Base-by-base conservation (phyloP, 2,113 vertebrate species). In the Nanger granti region DNA sequence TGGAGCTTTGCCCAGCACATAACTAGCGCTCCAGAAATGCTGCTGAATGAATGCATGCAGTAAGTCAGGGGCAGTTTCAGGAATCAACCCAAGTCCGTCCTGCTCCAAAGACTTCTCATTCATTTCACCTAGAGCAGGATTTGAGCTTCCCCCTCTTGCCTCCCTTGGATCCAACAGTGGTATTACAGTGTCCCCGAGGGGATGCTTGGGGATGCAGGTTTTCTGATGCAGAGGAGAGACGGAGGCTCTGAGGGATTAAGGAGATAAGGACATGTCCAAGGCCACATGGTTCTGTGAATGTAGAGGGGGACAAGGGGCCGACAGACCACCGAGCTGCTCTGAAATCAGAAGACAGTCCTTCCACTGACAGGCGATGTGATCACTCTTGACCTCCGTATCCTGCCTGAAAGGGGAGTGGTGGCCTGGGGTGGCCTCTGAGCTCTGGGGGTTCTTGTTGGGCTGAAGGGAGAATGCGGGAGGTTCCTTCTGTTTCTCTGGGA, bases 371-470 rank as follows among this genome's bases (percentile, higher is more conserved):
- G 44, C 2, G 2, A 18, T 57, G 82, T 20, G 14, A 49, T 3
- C 4, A 0, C 12, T 20, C 12, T 12, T 3, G 31, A 10, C 31
- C 41, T 83, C 44, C 0, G 0, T 10, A 6, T 37, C 76, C 66
- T 34, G n/a, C 62, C 55, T 22, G 8, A 3, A 80, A 83, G 49
- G 62, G 37, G 4, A 12, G 2, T n/a, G 24, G 29, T 55, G 96
- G 84, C n/a, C 54, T 3, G 4, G 49, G 4, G 55, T 13, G 87
- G 52, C 14, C 57, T 24, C 88, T 10, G 34, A 37, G 47, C 60
- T 5, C 90, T 54, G 52, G 14, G 57, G 31, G 37, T 73, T 9
- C 18, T 14, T 82, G 5, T 37, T 26, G 28, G 64, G 41, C 5
- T 14, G 12, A 69, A 18, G 11, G n/a, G 57, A 29, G 9, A 4